Conservation (phyloP, 2,113 vertebrate species). For the Bubo bubo region DNA sequence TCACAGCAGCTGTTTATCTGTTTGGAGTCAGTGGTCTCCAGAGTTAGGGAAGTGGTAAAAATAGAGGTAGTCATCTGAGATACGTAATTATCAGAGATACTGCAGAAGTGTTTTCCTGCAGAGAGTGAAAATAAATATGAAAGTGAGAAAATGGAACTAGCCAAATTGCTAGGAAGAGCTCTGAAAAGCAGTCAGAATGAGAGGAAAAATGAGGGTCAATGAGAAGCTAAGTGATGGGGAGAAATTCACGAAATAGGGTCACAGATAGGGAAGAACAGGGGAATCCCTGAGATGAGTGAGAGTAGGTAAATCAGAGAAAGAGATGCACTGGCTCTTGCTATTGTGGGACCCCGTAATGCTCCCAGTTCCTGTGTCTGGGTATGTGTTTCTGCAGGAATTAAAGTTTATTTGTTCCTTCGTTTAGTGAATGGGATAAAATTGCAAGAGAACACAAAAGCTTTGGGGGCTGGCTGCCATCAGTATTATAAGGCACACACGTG, state of each 20-base stretch:
- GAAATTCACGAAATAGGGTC: background rate
- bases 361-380: background rate
- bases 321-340: background rate
- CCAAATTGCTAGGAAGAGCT: background rate
- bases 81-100: background rate
- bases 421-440: background rate
- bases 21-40: background rate
- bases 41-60: background rate
- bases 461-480: background rate
- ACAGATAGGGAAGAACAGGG: background rate
- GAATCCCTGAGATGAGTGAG: background rate
- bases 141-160: background rate
- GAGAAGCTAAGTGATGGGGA: background rate
- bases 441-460: background rate
- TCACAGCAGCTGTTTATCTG: conserved; percentile 15
- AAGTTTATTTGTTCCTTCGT: background rate
- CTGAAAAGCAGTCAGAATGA: background rate
- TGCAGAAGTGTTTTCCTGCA: background rate
- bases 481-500: background rate
- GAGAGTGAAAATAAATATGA: background rate
- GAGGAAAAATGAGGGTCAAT: background rate
- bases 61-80: background rate
- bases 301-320: background rate
- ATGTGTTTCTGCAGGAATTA: background rate
- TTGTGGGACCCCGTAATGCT: background rate